A percentile compares a stretch with the other conserved stretches of the same genome.
These are phyloP conservation scores for Gouania willdenowi DNA, from an alignment of 2,797 vertebrate species.

Conservation along the genomic window DNA sequence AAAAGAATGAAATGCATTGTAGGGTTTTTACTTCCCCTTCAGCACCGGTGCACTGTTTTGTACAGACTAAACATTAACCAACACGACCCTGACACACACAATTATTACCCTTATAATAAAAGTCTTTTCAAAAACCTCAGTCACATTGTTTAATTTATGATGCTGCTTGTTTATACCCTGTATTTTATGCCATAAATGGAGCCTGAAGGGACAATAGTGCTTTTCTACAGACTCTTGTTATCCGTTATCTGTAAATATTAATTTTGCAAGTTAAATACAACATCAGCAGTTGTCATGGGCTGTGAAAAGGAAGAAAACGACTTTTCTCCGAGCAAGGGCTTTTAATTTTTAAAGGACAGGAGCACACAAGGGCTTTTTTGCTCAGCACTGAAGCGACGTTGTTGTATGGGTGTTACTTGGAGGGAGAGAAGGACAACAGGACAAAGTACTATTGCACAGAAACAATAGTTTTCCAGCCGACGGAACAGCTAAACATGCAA, in stretches of 20 bases:
- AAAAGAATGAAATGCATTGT: constrained; percentile 5
- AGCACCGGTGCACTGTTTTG: constrained; percentile 60
- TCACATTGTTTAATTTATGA: constrained; percentile 59
- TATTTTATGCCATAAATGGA: constrained; percentile 47
- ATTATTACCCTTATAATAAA: constrained; percentile 53
- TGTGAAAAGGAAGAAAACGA: constrained; percentile 37
- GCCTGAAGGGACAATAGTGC: constrained; percentile 49
- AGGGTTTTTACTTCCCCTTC: constrained; percentile 29
- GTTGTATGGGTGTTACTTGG: constrained; percentile 38
- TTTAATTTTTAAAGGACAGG: constrained; percentile 74
- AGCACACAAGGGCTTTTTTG: constrained; percentile 78
- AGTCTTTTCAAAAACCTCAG: constrained; percentile 50
- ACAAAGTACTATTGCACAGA: constrained; percentile 58
- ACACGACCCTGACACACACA: constrained; percentile 32
- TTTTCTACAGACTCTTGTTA: constrained; percentile 24
- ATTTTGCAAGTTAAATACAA: constrained; percentile 62
- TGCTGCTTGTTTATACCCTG: constrained; percentile 47
- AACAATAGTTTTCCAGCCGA: constrained; percentile 52
- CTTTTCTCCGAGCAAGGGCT: constrained; percentile 70
- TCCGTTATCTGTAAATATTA: constrained; percentile 63
- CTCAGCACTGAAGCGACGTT: constrained; percentile 45
- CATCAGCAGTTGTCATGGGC: constrained; percentile 56
- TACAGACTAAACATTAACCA: constrained; percentile 37
- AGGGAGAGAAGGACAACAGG: constrained; percentile 14
- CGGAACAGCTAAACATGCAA: constrained; percentile 44